Evolutionary conservation across 2,797 vertebrate genomes (phyloP).

Genomic region (Apogon talboti): DNA sequence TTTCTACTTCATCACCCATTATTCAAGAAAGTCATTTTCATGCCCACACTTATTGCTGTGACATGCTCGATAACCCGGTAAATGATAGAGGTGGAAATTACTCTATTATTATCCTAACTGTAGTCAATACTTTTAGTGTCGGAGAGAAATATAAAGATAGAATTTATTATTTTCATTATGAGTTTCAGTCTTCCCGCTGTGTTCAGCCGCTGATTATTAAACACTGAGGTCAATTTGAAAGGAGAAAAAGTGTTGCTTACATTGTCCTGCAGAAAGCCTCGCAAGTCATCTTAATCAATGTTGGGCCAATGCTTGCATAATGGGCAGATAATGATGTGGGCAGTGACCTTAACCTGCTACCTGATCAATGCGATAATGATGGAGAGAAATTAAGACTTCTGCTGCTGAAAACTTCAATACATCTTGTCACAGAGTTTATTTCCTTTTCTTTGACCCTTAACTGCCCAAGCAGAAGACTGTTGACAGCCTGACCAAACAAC

Average conservation of each 20-base stretch:
- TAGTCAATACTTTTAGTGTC: slow-evolving; percentile 23
- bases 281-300: slow-evolving; percentile 43
- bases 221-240: background rate
- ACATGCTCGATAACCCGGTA: slow-evolving; percentile 42
- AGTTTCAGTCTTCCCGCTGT: too few relatives aligned
- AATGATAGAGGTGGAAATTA: slow-evolving; percentile 27
- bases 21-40: slow-evolving; percentile 22
- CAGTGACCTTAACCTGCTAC: slow-evolving; percentile 14
- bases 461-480: background rate
- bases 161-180: background rate
- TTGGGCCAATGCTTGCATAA: slow-evolving; percentile 40
- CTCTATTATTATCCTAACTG: slow-evolving; percentile 16
- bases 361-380: slow-evolving; percentile 53
- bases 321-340: slow-evolving; percentile 55
- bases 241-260: background rate
- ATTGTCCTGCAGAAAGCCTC: slow-evolving; percentile 21
- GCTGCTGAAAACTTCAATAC: slow-evolving; percentile 12
- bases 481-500: background rate
- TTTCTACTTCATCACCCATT: slow-evolving; percentile 42
- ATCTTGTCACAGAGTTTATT: slow-evolving; percentile 17
- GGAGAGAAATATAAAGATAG: slow-evolving; percentile 13
- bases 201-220: background rate
- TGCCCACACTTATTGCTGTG: slow-evolving; percentile 21
- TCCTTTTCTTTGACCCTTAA: slow-evolving; percentile 10
- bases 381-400: slow-evolving; percentile 25